Conservation (phyloP, 2,888 invertebrate genomes). For the Hetaerina titia region DNA sequence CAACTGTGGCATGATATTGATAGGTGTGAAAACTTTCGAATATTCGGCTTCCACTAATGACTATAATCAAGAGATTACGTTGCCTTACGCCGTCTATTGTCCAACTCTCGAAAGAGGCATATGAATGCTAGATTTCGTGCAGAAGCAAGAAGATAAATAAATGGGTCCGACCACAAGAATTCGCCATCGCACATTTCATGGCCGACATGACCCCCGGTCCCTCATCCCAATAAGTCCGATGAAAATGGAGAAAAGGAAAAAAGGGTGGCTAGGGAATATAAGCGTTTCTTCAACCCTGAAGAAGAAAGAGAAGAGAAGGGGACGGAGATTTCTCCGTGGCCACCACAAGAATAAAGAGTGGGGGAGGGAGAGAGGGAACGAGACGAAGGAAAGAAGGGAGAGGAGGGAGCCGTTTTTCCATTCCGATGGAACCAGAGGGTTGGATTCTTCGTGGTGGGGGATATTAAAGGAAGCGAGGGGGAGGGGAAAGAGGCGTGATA, state of each 20-base stretch:
- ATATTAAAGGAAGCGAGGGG: slow-evolving; percentile 4
- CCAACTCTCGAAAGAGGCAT: background rate
- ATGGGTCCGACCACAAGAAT: background rate
- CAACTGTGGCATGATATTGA: no score
- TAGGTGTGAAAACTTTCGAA: no score
- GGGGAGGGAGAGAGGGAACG: background rate
- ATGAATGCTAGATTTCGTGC: background rate
- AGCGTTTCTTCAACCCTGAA: background rate
- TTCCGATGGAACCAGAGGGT: background rate
- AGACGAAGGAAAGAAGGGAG: background rate
- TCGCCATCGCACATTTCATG: background rate
- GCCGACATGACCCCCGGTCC: background rate
- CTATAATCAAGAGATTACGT: no score
- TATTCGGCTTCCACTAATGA: no score
- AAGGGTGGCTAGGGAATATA: background rate
- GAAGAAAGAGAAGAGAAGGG: background rate
- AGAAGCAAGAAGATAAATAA: background rate
- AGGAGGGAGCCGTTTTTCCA: slow-evolving; percentile 16
- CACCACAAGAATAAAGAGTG: background rate
- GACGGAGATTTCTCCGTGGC: background rate
- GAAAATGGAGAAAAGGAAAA: background rate
- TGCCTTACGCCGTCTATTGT: no score
- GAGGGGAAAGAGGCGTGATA: background rate
- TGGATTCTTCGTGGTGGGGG: slow-evolving; percentile 29
- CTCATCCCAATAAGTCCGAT: background rate